phyloP scores from a whole-genome alignment of 2,888 invertebrate genomes.

The Eilema caniola region DNA sequence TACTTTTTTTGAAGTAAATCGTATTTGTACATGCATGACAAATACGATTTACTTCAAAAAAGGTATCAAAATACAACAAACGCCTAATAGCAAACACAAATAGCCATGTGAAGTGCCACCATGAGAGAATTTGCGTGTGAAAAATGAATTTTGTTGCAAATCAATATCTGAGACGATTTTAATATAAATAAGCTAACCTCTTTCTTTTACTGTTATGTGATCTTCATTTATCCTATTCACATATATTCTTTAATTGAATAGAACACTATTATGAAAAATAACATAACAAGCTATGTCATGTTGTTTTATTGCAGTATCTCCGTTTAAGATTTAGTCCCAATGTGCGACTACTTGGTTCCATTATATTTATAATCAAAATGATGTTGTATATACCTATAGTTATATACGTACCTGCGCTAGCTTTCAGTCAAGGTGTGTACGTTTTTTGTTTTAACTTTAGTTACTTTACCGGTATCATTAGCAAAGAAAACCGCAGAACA shows the following conservation, averaged over 20 bases:
- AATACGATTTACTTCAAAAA: too few species aligned
- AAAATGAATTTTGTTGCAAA: neutral
- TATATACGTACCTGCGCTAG: conserved; percentile 95
- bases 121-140: neutral
- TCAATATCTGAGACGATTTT: neutral
- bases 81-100: too few species aligned
- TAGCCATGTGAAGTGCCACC: too few species aligned
- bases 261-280: neutral
- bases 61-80: too few species aligned
- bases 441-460: neutral
- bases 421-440: conserved; percentile 91
- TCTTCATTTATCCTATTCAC: neutral
- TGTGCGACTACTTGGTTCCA: conserved; percentile 89
- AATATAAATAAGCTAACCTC: neutral
- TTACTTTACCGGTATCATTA: neutral
- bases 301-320: conserved; percentile 87
- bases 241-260: neutral
- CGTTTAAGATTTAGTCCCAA: conserved; percentile 89
- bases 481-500: neutral
- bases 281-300: neutral
- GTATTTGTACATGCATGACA: too few species aligned
- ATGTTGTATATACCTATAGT: conserved; percentile 93
- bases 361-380: conserved; percentile 91
- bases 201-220: neutral
- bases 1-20: too few species aligned